These are phyloP conservation scores for Sardinella longiceps DNA, from an alignment of 2,797 vertebrate genomes.

Conservation along the genomic window DNA sequence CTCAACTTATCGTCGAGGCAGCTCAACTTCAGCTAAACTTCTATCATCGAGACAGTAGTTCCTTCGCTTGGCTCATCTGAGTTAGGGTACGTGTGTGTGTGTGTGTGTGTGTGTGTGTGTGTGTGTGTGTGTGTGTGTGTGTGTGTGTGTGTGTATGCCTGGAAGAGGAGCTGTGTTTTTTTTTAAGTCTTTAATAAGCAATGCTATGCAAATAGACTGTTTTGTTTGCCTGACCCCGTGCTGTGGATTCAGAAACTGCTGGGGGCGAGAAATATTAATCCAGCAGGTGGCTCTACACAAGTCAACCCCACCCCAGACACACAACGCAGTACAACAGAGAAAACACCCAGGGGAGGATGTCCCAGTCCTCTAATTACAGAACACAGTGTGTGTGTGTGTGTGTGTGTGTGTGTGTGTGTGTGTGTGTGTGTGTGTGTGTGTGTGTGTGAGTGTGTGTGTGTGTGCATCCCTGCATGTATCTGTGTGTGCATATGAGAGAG, in stretches of 20 bases:
- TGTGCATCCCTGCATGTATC: neutral
- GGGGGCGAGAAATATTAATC: constrained; percentile 57
- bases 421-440: neutral
- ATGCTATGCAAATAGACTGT: constrained; percentile 53
- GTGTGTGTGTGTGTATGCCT: neutral
- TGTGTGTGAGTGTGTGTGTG: too few species aligned
- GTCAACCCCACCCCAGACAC: neutral
- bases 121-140: constrained; percentile 7
- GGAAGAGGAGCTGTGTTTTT: neutral
- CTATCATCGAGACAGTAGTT: neutral
- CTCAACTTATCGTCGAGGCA: too few species aligned
- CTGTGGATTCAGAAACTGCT: constrained; percentile 33
- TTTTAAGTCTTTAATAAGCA: neutral
- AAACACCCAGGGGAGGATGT: constrained; percentile 12
- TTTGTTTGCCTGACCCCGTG: constrained; percentile 57
- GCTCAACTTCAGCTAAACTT: neutral
- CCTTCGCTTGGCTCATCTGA: neutral
- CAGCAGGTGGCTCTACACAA: constrained; percentile 44
- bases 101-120: neutral
- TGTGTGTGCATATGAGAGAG: neutral
- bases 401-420: neutral
- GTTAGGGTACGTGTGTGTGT: too few species aligned
- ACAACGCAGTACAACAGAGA: neutral
- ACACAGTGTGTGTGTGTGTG: neutral
- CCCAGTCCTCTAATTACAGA: constrained; percentile 39